Evolutionary conservation across 2,113 vertebrate genomes (phyloP).

Genomic region (Ageneiosus marmoratus): DNA sequence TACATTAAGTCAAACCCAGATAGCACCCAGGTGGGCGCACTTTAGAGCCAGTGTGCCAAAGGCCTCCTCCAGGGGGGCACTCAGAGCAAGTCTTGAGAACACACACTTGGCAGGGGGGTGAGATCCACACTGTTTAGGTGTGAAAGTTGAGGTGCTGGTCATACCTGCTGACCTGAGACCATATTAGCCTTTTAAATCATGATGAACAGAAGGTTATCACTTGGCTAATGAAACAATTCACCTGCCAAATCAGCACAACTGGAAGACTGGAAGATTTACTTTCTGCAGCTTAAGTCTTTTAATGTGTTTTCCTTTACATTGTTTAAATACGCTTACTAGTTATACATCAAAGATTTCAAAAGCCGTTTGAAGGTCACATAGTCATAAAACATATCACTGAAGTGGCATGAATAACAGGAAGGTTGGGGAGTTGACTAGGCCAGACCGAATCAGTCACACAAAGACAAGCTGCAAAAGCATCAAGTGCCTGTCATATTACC

Average conservation of each 20-base stretch:
- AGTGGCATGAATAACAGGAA: slow-evolving; percentile 27
- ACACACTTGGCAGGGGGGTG: slow-evolving; percentile 28
- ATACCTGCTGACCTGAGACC: slow-evolving; percentile 27
- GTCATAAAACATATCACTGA: slow-evolving; percentile 20
- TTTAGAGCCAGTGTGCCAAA: slow-evolving; percentile 18
- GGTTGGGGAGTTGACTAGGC: slow-evolving; percentile 1
- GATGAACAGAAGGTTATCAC: slow-evolving; percentile 22
- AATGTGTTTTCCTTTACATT: background rate
- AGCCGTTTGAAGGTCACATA: background rate
- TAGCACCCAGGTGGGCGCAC: background rate
- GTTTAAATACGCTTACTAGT: background rate
- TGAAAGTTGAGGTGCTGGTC: slow-evolving; percentile 42
- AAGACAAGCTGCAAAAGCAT: slow-evolving; percentile 25
- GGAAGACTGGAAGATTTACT: background rate
- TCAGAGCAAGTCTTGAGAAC: slow-evolving; percentile 31
- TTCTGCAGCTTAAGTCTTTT: background rate
- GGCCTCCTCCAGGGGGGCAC: background rate
- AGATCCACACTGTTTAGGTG: slow-evolving; percentile 23
- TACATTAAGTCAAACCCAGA: slow-evolving; percentile 11
- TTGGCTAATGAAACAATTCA: slow-evolving; percentile 6
- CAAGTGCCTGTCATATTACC: slow-evolving; percentile 7
- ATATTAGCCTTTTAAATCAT: slow-evolving; percentile 30
- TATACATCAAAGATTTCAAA: slow-evolving; percentile 16
- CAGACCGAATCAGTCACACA: slow-evolving; percentile 9
- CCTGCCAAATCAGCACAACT: slow-evolving; percentile 4